phyloP scores from a whole-genome alignment of 2,888 invertebrate species.

The Parnassius mnemosyne region DNA sequence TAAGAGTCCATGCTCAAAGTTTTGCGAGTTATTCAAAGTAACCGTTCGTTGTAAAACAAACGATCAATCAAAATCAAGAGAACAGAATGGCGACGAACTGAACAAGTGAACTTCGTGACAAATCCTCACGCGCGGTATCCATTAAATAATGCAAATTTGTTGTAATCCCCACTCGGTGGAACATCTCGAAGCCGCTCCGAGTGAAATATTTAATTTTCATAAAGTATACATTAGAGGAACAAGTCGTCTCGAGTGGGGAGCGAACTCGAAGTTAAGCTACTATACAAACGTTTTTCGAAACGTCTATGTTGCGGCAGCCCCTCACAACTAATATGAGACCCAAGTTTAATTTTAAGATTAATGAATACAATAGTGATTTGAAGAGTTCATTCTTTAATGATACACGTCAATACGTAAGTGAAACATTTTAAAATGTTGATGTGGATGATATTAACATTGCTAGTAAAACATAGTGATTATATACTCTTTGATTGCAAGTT shows the following conservation, averaged over 20 bases:
- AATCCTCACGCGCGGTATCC: slow-evolving; percentile 76
- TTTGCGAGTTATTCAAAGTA: slow-evolving; percentile 17
- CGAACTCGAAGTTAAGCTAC: slow-evolving; percentile 28
- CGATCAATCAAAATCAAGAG: slow-evolving; percentile 55
- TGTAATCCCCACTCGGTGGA: slow-evolving; percentile 71
- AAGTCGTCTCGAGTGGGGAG: slow-evolving; percentile 45
- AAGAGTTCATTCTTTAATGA: slow-evolving; percentile 2
- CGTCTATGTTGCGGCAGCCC: slow-evolving; percentile 26
- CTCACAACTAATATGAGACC: slow-evolving; percentile 25
- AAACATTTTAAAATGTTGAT: not conserved
- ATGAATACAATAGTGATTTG: slow-evolving; percentile 17
- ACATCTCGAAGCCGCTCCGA: slow-evolving; percentile 54
- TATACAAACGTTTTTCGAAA: slow-evolving; percentile 34
- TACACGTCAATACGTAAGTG: not conserved
- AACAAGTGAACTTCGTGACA: slow-evolving; percentile 63
- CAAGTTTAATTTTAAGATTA: slow-evolving; percentile 26
- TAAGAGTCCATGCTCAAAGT: slow-evolving; percentile 6
- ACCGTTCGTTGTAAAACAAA: slow-evolving; percentile 27
- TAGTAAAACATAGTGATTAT: no score
- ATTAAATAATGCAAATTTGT: slow-evolving; percentile 80
- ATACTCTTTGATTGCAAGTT: no score
- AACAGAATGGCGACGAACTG: slow-evolving; percentile 45
- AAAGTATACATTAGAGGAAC: slow-evolving; percentile 73
- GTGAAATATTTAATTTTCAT: slow-evolving; percentile 80
- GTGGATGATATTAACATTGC: not conserved